Conservation (phyloP, 2,888 invertebrate genomes). For the Microctonus brassicae region DNA sequence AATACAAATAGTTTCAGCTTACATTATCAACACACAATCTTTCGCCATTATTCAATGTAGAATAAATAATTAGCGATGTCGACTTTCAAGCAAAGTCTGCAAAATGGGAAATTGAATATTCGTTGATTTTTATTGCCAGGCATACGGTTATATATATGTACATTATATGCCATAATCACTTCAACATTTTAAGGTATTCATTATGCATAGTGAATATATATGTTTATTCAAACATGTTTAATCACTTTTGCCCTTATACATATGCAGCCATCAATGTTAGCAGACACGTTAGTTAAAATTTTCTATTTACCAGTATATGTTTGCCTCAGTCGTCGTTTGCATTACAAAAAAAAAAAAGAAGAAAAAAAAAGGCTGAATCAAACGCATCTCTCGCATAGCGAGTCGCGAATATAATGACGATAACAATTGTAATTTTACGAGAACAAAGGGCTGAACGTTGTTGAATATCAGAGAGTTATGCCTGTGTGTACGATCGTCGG, state of each 20-base stretch:
- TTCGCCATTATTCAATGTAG: constrained; percentile 1
- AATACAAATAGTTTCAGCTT: constrained; percentile 49
- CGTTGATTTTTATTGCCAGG: background rate
- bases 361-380: constrained; percentile 6
- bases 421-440: constrained; percentile 66
- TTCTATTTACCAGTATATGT: background rate
- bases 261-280: background rate
- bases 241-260: background rate
- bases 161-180: background rate
- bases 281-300: constrained; percentile 2
- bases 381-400: constrained; percentile 60
- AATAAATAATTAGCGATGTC: constrained; percentile 34
- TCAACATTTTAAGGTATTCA: background rate
- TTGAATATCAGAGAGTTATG: constrained; percentile 58
- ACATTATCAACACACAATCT: constrained; percentile 56
- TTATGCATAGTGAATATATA: background rate
- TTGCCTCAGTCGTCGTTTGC: background rate
- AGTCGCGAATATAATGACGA: constrained; percentile 64
- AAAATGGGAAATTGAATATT: background rate
- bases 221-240: background rate
- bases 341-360: background rate
- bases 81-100: constrained; percentile 7
- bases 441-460: constrained; percentile 60
- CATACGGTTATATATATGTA: background rate
- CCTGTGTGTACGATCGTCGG: constrained; percentile 44